Evolutionary conservation across 2,888 invertebrate species (phyloP).

Genomic region (Stenichneumon culpator): DNA sequence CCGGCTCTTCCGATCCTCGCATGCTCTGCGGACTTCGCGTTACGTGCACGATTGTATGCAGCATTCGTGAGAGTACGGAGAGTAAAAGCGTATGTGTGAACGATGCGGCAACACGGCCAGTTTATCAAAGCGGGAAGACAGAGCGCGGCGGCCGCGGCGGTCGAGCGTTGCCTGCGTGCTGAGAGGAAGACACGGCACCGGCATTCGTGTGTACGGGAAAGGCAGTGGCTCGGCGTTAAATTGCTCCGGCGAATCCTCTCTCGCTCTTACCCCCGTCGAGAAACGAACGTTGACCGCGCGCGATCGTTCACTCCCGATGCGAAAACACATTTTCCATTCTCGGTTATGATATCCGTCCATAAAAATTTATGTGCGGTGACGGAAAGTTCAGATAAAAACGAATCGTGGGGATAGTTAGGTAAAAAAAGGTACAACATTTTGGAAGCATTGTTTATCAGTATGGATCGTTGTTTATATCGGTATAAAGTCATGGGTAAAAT

Average conservation of each 20-base stretch:
- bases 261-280: conserved; percentile 7
- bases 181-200: conserved; percentile 65
- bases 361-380: neutral
- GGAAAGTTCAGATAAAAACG: neutral
- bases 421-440: too few relatives aligned
- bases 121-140: conserved; percentile 46
- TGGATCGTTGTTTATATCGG: too few relatives aligned
- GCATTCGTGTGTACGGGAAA: conserved; percentile 60
- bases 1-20: conserved; percentile 9
- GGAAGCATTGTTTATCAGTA: too few relatives aligned
- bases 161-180: conserved; percentile 42
- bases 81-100: conserved; percentile 28
- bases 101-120: conserved; percentile 45
- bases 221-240: conserved; percentile 47
- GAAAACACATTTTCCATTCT: neutral
- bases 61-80: neutral
- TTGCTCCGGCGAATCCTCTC: conserved; percentile 27
- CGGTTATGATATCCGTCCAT: neutral
- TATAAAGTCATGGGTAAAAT: too few relatives aligned
- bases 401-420: neutral
- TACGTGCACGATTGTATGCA: neutral
- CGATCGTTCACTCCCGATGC: conserved; percentile 8
- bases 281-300: conserved; percentile 51
- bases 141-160: conserved; percentile 7
- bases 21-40: neutral